Evolutionary conservation across 2,888 invertebrate genomes (phyloP).

Genomic region (Neria commutata): DNA sequence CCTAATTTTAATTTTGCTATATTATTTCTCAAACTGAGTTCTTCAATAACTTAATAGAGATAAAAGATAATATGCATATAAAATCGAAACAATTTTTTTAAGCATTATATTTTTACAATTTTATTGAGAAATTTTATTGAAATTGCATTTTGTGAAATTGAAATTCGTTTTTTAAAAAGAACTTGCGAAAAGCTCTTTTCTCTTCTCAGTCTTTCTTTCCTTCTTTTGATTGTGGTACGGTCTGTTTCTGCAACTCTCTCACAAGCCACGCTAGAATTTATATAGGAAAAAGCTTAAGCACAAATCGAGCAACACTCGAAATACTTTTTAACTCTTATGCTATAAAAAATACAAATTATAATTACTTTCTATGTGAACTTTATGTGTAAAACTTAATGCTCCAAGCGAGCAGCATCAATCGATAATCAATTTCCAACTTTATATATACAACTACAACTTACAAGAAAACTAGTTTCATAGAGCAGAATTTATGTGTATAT

Average conservation of each 20-base stretch:
- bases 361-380: background rate
- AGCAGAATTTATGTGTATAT: slow-evolving; percentile 42
- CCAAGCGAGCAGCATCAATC: background rate
- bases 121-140: no score
- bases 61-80: background rate
- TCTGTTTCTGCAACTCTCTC: background rate
- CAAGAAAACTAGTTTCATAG: slow-evolving; percentile 30
- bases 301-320: background rate
- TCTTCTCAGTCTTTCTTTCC: no score
- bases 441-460: background rate
- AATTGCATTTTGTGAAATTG: no score
- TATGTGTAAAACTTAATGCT: background rate
- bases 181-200: no score
- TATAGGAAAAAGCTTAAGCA: background rate
- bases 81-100: background rate
- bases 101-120: no score
- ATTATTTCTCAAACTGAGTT: background rate
- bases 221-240: no score
- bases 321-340: slow-evolving; percentile 16
- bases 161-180: no score
- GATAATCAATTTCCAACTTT: background rate
- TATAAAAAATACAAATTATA: slow-evolving; percentile 38
- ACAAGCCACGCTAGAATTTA: background rate
- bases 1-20: no score
- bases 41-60: no score